Evolutionary conservation across 2,797 vertebrate genomes (phyloP), one percentile per base, ranked within the genome.

Genomic region (Momotus momota): DNA sequence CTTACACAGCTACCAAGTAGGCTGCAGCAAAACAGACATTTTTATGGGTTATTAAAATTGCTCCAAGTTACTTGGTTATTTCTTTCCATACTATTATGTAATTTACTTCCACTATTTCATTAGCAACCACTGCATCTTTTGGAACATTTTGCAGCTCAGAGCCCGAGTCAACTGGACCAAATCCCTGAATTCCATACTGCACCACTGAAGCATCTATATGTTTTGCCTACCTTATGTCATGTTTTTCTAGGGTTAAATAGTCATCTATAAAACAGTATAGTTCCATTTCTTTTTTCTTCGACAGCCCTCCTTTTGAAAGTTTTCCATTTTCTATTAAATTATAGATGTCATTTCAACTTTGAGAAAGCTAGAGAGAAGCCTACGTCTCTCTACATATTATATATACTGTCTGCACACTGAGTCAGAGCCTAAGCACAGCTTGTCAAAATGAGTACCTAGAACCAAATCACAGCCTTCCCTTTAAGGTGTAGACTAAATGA

Each of bases 401-500:
- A 57, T 11, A 38, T 21, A 35, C 12, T 52, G 35, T 51, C 64
- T 78, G 45, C 43, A 58, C 43, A 65, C 45, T 43, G 18, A 88
- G 62, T 70, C 75, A 86, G 74, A 84, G 66, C 31, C 48, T 33
- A 60, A 90, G 81, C 88, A 88, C 46, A 81, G 40, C 80, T 82
- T 93, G 71, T 94, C 93, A 92, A 91, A 55, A n/a, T 48, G 41
- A 67, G 62, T 19, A 66, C 74, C 77, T 38, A 65, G 8, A 88
- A 86, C 81, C 90, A 87, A 88, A 77, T 33, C 71, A 33, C 29
- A 88, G 93, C n/a, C 78, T 86, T 33, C 51, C 60, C 88, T 87
- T 74, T 23, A 66, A 91, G 86, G 86, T 80, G 71, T 64, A 45
- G 81, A 92, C 71, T 82, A 81, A 86, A 87, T 87, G 71, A 94